These are phyloP conservation scores for Odontamblyopus lacepedii DNA, from an alignment of 2,797 vertebrate genomes.

Conservation along the genomic window DNA sequence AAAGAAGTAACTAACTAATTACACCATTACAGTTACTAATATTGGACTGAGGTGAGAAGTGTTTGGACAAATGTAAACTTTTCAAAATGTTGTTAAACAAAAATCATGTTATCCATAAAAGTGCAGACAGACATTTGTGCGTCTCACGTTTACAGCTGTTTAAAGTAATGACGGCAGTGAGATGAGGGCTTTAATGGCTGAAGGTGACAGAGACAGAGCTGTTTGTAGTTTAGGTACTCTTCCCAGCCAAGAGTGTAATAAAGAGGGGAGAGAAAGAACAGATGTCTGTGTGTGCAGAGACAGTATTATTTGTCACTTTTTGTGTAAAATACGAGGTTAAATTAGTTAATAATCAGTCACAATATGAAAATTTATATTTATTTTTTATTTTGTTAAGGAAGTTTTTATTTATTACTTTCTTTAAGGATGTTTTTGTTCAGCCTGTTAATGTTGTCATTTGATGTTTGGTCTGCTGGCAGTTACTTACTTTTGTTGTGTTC, in stretches of 20 bases:
- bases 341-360: not conserved
- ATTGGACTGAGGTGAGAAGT: constrained; percentile 38
- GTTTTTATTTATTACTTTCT: too few relatives aligned
- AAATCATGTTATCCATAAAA: constrained; percentile 12
- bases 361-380: too few relatives aligned
- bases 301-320: not conserved
- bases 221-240: constrained; percentile 27
- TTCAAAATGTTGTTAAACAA: constrained; percentile 5
- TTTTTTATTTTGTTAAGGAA: too few relatives aligned
- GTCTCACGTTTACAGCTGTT: constrained; percentile 20
- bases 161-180: constrained; percentile 15
- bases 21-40: not conserved
- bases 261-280: constrained; percentile 22
- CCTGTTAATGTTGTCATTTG: not conserved
- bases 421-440: not conserved
- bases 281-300: not conserved
- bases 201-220: constrained; percentile 37
- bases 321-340: not conserved
- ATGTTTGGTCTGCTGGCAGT: not conserved
- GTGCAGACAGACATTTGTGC: constrained; percentile 18
- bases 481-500: not conserved
- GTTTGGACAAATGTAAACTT: constrained; percentile 4
- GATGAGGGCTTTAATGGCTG: constrained; percentile 38
- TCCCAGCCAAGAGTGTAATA: constrained; percentile 19
- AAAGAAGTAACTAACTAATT: not conserved